Evolutionary conservation across 2,113 vertebrate genomes (phyloP), one percentile per base, ranked within the genome.

Genomic region (Varanus salvator): DNA sequence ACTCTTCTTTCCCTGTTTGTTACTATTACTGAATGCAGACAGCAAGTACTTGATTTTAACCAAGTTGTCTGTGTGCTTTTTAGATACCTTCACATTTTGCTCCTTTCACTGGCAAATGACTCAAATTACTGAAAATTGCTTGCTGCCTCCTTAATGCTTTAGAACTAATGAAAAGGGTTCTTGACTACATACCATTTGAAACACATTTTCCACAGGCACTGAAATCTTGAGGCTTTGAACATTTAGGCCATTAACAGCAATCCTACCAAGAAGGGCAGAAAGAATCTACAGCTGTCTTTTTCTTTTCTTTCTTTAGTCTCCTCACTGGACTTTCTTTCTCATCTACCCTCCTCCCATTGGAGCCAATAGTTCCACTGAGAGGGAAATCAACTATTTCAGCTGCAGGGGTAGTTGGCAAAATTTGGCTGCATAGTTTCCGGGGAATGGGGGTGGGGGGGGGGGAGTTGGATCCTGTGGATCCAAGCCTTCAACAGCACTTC

Each of bases 141-240:
- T 4, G 27, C 64, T 69, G 38, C 25, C 66, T 50, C 64, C 66
- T 50, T 71, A 68, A 23, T 85, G 83, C 27, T 71, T n/a, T 75
- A 34, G 50, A 5, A 71, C 15, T 19, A 52, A 72, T 52, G 25
- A 68, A 66, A 48, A 4, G 19, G 23, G 8, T 34, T 74, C 17
- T 52, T 9, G 8, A 31, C 48, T 74, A 52, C 9, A 17, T n/a
- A 27, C 48, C 27, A 80, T 80, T 23, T 14, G 31, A 68, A 81
- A 27, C 9, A 71, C 21, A 17, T n/a, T 80, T 81, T 44, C 14
- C n/a, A 14, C 6, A 54, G 57, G 60, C 44, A 27, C 44, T 38
- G 64, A 78, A 69, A 88, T 81, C n/a, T 88, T 88, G 72, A 25
- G 69, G 27, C 68, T 88, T 60, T 88, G 50, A 38, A 72, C 14